These are phyloP conservation scores for Peromyscus attwateri DNA, from an alignment of 2,797 vertebrate genomes.

Conservation along the genomic window DNA sequence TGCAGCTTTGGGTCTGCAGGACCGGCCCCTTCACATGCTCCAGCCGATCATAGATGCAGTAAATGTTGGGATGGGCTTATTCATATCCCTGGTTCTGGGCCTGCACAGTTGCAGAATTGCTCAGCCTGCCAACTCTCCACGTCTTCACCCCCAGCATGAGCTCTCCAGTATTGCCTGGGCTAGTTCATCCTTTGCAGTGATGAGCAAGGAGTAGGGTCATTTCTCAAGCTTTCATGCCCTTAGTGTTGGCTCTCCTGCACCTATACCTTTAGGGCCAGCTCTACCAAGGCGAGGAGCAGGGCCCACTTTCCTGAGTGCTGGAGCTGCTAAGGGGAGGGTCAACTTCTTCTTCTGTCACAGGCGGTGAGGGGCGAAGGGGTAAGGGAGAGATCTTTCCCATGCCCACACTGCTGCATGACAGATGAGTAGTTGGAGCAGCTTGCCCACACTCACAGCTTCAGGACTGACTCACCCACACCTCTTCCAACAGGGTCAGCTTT, in stretches of 20 bases:
- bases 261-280: neutral
- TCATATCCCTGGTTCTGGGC: neutral
- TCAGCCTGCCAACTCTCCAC: neutral
- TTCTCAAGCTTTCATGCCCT: neutral
- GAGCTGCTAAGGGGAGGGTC: neutral
- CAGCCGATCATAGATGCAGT: neutral
- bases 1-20: neutral
- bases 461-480: neutral
- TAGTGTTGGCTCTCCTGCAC: neutral
- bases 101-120: neutral
- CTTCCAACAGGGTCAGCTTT: neutral
- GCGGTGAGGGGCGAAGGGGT: neutral
- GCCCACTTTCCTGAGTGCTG: neutral
- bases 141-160: neutral
- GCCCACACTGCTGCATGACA: neutral
- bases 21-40: neutral
- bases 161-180: neutral
- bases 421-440: neutral
- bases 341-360: neutral
- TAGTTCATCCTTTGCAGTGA: neutral
- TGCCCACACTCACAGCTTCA: neutral
- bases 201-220: neutral
- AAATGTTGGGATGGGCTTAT: neutral
- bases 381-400: neutral
- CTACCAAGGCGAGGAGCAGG: neutral